Conservation (phyloP, 2,797 vertebrate species). For the Cyclopterus lumpus region DNA sequence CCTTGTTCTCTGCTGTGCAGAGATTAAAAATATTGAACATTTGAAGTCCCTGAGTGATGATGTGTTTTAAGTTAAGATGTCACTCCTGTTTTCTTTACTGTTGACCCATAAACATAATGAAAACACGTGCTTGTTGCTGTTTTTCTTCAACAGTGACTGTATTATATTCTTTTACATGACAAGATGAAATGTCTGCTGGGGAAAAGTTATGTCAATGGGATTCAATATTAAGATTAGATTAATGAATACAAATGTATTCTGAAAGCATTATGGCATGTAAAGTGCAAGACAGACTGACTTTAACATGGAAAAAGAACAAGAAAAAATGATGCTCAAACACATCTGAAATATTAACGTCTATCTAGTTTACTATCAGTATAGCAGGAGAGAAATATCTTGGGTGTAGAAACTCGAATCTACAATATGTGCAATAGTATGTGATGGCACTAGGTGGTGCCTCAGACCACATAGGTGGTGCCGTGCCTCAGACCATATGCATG, state of each 20-base stretch:
- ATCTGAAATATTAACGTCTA: neutral
- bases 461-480: slow-evolving; percentile 53
- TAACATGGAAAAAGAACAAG: neutral
- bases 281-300: neutral
- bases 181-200: too few relatives aligned
- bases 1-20: slow-evolving; percentile 75
- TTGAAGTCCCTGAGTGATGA: slow-evolving; percentile 35
- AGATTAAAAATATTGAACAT: slow-evolving; percentile 51
- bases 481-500: neutral
- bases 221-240: neutral
- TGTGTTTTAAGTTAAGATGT: slow-evolving; percentile 43
- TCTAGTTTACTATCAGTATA: neutral
- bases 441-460: slow-evolving; percentile 59
- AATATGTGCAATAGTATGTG: neutral
- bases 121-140: slow-evolving; percentile 17
- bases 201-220: too few relatives aligned
- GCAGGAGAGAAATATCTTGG: neutral
- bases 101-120: slow-evolving; percentile 67
- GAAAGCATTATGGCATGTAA: neutral
- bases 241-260: neutral
- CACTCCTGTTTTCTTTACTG: slow-evolving; percentile 63
- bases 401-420: neutral
- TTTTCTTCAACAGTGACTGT: slow-evolving; percentile 24
- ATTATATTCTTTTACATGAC: neutral
- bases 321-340: neutral